These are phyloP conservation scores for Xenopus tropicalis DNA, from an alignment of 2,113 vertebrate genomes.

Conservation along the genomic window DNA sequence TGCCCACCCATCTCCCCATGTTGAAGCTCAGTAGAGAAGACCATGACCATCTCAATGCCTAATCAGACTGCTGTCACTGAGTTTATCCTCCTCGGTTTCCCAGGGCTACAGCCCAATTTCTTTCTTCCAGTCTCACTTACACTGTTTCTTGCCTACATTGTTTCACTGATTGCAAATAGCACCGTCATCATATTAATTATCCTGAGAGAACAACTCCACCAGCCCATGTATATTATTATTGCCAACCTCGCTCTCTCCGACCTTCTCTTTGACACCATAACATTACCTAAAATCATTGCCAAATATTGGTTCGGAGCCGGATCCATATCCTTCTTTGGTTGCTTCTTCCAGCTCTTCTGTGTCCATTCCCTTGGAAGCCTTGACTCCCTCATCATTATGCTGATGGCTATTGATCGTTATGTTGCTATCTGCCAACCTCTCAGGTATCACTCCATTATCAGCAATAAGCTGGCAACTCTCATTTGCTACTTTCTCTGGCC, in stretches of 20 bases:
- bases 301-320: slow-evolving; percentile 11
- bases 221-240: too few species aligned
- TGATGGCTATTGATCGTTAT: too few species aligned
- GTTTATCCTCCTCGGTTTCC: slow-evolving; percentile 31
- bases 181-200: too few species aligned
- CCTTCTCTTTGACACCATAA: slow-evolving; percentile 12
- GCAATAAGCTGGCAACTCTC: background rate
- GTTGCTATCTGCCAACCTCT: slow-evolving; percentile 47
- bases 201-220: too few species aligned
- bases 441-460: slow-evolving; percentile 33
- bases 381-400: background rate
- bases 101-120: slow-evolving; percentile 7
- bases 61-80: background rate
- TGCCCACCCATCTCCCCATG: too few species aligned
- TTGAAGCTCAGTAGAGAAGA: too few species aligned
- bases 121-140: background rate
- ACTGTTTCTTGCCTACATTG: slow-evolving; percentile 12
- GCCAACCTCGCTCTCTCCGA: too few species aligned
- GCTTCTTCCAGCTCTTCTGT: background rate
- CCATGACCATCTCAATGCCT: background rate
- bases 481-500: slow-evolving; percentile 18
- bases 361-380: background rate
- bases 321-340: background rate
- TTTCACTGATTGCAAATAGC: slow-evolving; percentile 17
- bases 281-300: slow-evolving; percentile 12